Conservation (phyloP, 2,113 vertebrate species). For the Channa maculata region DNA sequence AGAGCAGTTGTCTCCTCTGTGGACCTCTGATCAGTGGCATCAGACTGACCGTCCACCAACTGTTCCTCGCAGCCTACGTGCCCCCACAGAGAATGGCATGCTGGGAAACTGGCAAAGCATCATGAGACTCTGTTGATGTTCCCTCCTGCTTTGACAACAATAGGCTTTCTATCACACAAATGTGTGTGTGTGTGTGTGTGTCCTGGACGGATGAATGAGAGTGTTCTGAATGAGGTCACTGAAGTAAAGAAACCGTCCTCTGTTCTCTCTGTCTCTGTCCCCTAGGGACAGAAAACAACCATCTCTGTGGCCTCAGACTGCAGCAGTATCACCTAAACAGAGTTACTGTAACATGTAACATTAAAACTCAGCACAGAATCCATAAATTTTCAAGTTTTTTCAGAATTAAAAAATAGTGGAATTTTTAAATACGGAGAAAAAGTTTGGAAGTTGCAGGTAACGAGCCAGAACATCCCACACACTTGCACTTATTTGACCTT, state of each 20-base stretch:
- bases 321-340: too few species aligned
- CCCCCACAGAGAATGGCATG: conserved; percentile 22
- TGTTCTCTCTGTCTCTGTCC: neutral
- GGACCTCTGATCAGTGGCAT: too few species aligned
- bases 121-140: conserved; percentile 7
- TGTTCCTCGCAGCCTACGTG: neutral
- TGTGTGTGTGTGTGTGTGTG: conserved; percentile 24
- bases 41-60: neutral
- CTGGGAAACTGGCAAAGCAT: conserved; percentile 41
- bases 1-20: too few species aligned
- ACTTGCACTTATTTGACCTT: too few species aligned
- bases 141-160: conserved; percentile 35
- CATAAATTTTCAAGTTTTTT: too few species aligned
- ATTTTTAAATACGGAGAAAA: neutral
- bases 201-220: neutral
- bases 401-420: too few species aligned
- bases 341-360: too few species aligned
- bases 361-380: too few species aligned
- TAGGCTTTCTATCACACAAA: conserved; percentile 17
- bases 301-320: too few species aligned
- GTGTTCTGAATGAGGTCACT: conserved; percentile 26
- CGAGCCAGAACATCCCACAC: too few species aligned
- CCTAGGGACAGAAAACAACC: neutral
- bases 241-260: conserved; percentile 3
- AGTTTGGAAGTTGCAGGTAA: too few species aligned